These are phyloP conservation scores for Euspilapteryx auroguttella DNA, from an alignment of 2,888 invertebrate species.

Conservation along the genomic window DNA sequence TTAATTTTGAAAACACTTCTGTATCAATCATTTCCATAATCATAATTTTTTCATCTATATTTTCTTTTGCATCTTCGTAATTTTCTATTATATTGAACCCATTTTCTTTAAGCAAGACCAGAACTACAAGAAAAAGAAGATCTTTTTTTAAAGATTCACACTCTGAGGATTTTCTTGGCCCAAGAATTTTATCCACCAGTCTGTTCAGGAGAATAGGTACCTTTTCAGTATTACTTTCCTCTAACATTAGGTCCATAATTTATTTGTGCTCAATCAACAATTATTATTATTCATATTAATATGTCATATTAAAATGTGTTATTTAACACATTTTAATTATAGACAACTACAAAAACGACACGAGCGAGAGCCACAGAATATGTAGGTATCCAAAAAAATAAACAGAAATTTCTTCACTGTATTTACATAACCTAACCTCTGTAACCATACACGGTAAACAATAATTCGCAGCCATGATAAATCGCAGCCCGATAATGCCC, in stretches of 20 bases:
- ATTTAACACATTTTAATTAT: no score
- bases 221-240: conserved; percentile 32
- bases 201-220: conserved; percentile 23
- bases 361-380: no score
- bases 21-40: conserved; percentile 13
- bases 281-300: no score
- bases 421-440: no score
- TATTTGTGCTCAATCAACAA: no score
- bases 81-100: conserved; percentile 23
- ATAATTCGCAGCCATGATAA: no score
- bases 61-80: conserved; percentile 25
- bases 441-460: no score
- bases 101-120: conserved; percentile 37
- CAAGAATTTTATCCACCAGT: conserved; percentile 18
- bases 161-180: conserved; percentile 15
- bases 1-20: conserved; percentile 14
- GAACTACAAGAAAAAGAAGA: conserved; percentile 28
- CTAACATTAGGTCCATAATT: conserved; percentile 21
- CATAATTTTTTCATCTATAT: conserved; percentile 26
- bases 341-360: no score
- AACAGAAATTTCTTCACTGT: no score
- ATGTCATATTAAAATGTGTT: no score
- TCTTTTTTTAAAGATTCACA: conserved; percentile 33
- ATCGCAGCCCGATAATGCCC: no score
- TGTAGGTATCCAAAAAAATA: no score